These are phyloP conservation scores for Archaeoteleia sp. DNA, from an alignment of 2,888 invertebrate species.

Conservation along the genomic window DNA sequence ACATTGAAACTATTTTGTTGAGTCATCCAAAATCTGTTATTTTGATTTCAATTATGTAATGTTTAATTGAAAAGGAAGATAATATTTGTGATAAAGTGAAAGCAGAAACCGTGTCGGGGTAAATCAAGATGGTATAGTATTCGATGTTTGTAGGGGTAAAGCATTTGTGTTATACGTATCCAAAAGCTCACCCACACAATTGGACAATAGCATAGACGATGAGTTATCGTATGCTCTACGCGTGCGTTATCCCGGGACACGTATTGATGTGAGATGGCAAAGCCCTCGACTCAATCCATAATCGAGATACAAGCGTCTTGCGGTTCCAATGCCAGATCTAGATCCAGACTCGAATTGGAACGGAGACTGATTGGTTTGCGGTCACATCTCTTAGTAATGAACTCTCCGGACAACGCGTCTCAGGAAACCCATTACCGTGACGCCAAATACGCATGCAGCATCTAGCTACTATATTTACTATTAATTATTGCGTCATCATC, in stretches of 20 bases:
- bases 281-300: slow-evolving; percentile 58
- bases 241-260: slow-evolving; percentile 26
- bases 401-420: slow-evolving; percentile 73
- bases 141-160: too few relatives aligned
- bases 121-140: too few relatives aligned
- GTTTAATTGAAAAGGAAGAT: too few relatives aligned
- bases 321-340: slow-evolving; percentile 60
- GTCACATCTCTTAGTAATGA: slow-evolving; percentile 74
- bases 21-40: too few relatives aligned
- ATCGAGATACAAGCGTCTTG: slow-evolving; percentile 67
- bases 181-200: too few relatives aligned
- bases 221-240: slow-evolving; percentile 27
- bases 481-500: slow-evolving; percentile 52
- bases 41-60: too few relatives aligned
- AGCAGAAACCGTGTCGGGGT: too few relatives aligned
- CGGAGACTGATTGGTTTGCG: slow-evolving; percentile 73
- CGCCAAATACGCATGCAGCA: slow-evolving; percentile 62
- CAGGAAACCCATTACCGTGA: slow-evolving; percentile 71
- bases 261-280: slow-evolving; percentile 41
- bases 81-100: too few relatives aligned
- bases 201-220: too few relatives aligned
- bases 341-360: slow-evolving; percentile 59
- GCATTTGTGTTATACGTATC: too few relatives aligned
- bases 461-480: slow-evolving; percentile 54
- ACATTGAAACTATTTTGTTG: too few relatives aligned